phyloP scores from a whole-genome alignment of 2,888 invertebrate genomes.

The Trichogramma dendrolimi region DNA sequence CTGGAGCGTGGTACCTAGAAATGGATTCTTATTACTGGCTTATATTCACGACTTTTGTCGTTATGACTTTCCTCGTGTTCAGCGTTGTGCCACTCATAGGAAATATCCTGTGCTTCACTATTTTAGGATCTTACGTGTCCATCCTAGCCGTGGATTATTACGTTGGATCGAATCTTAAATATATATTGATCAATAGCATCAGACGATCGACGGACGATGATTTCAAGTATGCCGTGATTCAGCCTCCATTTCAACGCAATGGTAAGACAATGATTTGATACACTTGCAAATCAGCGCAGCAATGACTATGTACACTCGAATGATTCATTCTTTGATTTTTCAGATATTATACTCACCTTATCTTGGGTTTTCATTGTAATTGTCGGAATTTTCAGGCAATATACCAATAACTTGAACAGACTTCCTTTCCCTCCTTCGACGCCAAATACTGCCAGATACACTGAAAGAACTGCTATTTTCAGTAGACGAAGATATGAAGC shows the following conservation, averaged over 20 bases:
- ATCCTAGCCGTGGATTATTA: slow-evolving; percentile 64
- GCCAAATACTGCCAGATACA: background rate
- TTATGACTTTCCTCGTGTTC: slow-evolving; percentile 55
- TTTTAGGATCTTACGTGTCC: slow-evolving; percentile 63
- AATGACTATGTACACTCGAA: no score
- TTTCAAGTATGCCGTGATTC: slow-evolving; percentile 60
- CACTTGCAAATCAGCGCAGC: no score
- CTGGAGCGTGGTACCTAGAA: slow-evolving; percentile 52
- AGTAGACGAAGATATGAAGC: slow-evolving; percentile 2
- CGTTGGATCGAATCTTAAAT: slow-evolving; percentile 63
- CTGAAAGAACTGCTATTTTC: slow-evolving; percentile 11
- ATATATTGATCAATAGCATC: slow-evolving; percentile 65
- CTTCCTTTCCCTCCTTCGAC: slow-evolving; percentile 17
- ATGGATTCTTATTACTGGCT: slow-evolving; percentile 63
- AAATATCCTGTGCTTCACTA: slow-evolving; percentile 61
- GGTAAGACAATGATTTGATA: slow-evolving; percentile 51
- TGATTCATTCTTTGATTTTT: slow-evolving; percentile 34
- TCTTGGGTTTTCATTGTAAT: slow-evolving; percentile 58
- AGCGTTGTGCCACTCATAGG: slow-evolving; percentile 56
- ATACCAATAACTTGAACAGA: slow-evolving; percentile 15
- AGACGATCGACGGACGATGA: slow-evolving; percentile 59
- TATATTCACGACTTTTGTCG: slow-evolving; percentile 56
- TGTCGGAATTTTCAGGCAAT: slow-evolving; percentile 58
- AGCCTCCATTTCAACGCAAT: slow-evolving; percentile 60
- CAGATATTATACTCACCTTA: slow-evolving; percentile 59